Base-by-base conservation (phyloP, 2,113 vertebrate genomes). In the Vidua macroura region DNA sequence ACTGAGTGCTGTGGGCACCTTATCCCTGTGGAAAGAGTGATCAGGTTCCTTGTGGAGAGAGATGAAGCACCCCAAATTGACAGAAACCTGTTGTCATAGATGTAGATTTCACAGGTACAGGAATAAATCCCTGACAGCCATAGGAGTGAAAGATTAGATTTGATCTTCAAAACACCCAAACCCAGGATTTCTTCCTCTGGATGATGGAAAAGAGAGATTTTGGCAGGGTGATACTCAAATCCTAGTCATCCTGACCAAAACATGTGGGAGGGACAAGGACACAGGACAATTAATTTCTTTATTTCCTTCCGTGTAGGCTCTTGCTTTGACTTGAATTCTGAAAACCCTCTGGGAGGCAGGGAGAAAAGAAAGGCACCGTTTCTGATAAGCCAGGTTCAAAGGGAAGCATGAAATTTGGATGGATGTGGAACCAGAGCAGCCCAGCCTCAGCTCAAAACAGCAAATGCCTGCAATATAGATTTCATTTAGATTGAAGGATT, bases 401-500 rank as follows among this genome's bases (percentile, higher is more conserved):
- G 90, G 58, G 24, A 84, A 90, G 79, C 80, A 89, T 95, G 87
- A 95, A 97, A 97, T 81, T 76, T 17, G 58, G 56, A 39, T 95
- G 86, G 88, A 81, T 90, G 92, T 55, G 67, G 46, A 74, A 74
- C 83, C 91, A 86, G 88, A 93, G 79, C 74, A 84, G 33, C 70
- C 92, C 64, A 62, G 88, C 18, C 86, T 83, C 43, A 0, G 79
- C 88, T 92, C 83, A 76, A 78, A 93, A 78, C 84, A 74, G 86
- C 53, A 92, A 91, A 92, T 15, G 84, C 88, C 86, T 95, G 89
- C 93, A 96, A 93, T 95, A 97, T 76, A 97, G 97, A 97, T 97
- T 96, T 96, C 95, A 97, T 97, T 97, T 97, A 97, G 96, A 97
- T 97, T 88, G 93, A 95, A 95, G 96, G 86, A 92, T 87, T 90